Base-by-base conservation (phyloP, 2,113 vertebrate species). In the Ramphastos sulfuratus region DNA sequence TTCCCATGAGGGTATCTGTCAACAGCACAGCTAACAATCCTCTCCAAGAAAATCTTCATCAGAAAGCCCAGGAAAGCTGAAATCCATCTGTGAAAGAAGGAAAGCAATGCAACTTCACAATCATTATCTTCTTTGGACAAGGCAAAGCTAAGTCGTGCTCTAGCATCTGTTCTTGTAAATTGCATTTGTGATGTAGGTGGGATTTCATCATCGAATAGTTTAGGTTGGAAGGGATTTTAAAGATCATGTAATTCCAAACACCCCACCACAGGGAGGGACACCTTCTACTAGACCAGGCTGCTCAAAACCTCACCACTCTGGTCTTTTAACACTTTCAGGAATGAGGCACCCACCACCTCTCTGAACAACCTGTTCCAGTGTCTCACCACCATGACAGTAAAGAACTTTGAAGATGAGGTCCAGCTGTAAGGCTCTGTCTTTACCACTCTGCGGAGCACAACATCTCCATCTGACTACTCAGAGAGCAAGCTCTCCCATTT, bases 161-260 rank as follows among this genome's bases (percentile, higher is more conserved):
- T 30, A 70, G 28, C n/a, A 61, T 19, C 63, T n/a, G 27, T 28
- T 31, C 28, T 67, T 3, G 5, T 4, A 4, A 23, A 48, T 1
- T 50, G 7, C 16, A 35, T 10, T 48, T 1, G 1, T 2, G 42
- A 75, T 3, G 15, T 24, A 9, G 5, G 3, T 0, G 2, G 35
- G 50, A 39, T 52, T 24, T 25, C 23, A 25, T 52, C 50, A 25
- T 13, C 13, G 23, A 52, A 52, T 25, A 23, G 50, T 52, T 52
- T 52, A 12, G 23, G 50, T 52, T 52, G 23, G 50, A 52, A 24
- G 23, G 50, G 24, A 25, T 24, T 23, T 52, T 52, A 52, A 52
- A 52, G 23, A 52, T 24, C 50, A 52, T 24, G 23, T 52, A 25
- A 52, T 11, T 25, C 50, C 50, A 52, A 52, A 24, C 23, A 25